Base-by-base conservation (phyloP, 2,888 invertebrate genomes). In the Eledona agricola region DNA sequence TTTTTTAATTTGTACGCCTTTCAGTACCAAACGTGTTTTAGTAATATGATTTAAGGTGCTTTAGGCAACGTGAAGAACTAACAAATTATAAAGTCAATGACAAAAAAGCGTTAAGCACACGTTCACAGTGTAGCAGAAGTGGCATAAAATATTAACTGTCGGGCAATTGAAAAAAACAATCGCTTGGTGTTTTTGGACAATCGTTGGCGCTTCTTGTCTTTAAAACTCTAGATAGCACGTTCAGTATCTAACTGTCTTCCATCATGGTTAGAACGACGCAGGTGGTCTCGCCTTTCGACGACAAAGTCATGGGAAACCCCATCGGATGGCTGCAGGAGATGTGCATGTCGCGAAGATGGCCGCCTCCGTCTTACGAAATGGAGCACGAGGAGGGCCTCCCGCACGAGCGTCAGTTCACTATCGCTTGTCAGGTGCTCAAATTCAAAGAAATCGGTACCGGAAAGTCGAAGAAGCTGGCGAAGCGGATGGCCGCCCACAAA, bases 291-390 rank as follows among this genome's bases (percentile, higher is more conserved):
- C 80, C 83, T 0, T 83, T 81, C 65, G 90, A 92, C 62, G 93
- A 93, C 67, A 92, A 90, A 72, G 84, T 90, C 52, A 85, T 89
- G 77, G 91, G 91, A 5, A 95, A 98, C 77, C 97, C 97, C 1
- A 96, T 98, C 56, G 97, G 97, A 9, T 92, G 93, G 81, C 80
- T 98, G 43, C 91, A 92, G 75, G 97, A 98, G 77, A 85, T 96
- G 77, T 96, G 96, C 73, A 96, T 96, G 93, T 93, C 95, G 25
- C 86, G 92, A 42, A 89, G 94, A 64, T 93, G 96, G 90, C 94
- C 95, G 16, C 96, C 96, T 23, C 97, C 98, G 13, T 86, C 87
- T 13, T 98, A 98, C 74, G 90, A 93, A 65, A 93, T 93, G 65
- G 90, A 85, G 74, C 86, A 83, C 72, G 93, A 93, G 72, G 90